Base-by-base conservation (phyloP, 2,888 invertebrate genomes). In the Andricus curvator region DNA sequence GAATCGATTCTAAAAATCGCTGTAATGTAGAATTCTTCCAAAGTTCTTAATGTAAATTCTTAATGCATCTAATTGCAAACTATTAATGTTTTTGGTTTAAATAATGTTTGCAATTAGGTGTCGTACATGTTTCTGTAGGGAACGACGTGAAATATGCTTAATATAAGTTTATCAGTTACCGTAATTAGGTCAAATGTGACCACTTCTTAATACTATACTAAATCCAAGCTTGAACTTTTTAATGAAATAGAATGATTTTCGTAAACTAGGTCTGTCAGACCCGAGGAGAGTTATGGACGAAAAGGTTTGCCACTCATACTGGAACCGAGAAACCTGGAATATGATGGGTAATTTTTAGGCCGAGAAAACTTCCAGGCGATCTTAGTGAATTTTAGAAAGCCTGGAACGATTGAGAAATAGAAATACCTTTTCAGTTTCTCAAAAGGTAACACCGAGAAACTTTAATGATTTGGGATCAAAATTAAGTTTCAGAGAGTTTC, bases 231-330 rank as follows among this genome's bases (percentile, higher is more conserved):
- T 74, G 74, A 56, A 29, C 74, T 56, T 74, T 51, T 33, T 74
- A 74, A 74, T 74, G 74, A 74, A 51, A 68, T 25, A 29, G 51
- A 74, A 74, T 74, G 74, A 74, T 74, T 74, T 74, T 74, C 74
- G 74, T 74, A 56, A 74, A 74, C 74, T 74, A 74, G 74, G 74
- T 74, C 74, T 74, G 74, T 74, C 74, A 74, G 74, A 74, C 74
- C 74, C 74, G 74, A 74, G 74, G 74, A 74, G 70, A 74, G 33
- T 74, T 70, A 62, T 51, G 74, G 74, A 74, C 51, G 74, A 74
- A 74, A 74, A 74, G 51, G 51, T 74, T 74, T 74, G 56, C 74
- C 74, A 56, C 74, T 74, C 74, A 74, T 74, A 29, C 74, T 74
- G 74, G 74, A 74, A 74, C 74, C 74, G 51, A 56, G 51, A 74